Conservation (phyloP, 2,888 invertebrate genomes). For the Sinopyrophorus schimmeli region DNA sequence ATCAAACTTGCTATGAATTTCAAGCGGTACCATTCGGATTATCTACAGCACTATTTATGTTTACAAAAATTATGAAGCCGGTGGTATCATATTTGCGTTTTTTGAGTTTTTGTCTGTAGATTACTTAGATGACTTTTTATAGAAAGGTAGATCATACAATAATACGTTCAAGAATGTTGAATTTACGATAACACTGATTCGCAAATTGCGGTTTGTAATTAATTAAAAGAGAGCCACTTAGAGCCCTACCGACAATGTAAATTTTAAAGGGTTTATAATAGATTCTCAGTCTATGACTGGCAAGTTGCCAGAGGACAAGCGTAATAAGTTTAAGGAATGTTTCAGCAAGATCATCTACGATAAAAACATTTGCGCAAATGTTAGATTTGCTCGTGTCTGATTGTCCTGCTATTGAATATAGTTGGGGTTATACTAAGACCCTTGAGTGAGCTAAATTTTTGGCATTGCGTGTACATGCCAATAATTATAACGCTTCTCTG, state of each 20-base stretch:
- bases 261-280: conserved; percentile 17
- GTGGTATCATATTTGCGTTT: conserved; percentile 15
- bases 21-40: conserved; percentile 28
- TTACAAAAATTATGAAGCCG: conserved; percentile 33
- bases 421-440: conserved; percentile 30
- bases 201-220: conserved; percentile 21
- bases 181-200: conserved; percentile 6
- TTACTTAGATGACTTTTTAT: conserved; percentile 26
- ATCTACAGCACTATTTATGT: conserved; percentile 22
- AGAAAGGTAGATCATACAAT: conserved; percentile 15
- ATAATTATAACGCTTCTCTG: conserved; percentile 12
- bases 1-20: conserved; percentile 22
- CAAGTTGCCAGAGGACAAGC: conserved; percentile 4
- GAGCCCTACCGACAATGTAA: conserved; percentile 7
- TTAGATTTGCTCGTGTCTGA: conserved; percentile 28
- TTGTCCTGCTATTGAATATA: conserved; percentile 35
- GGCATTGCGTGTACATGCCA: conserved; percentile 9
- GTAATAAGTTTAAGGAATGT: not conserved
- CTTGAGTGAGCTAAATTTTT: conserved; percentile 30
- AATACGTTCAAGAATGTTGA: conserved; percentile 12
- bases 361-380: conserved; percentile 28
- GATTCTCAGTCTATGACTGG: conserved; percentile 9
- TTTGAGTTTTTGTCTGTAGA: conserved; percentile 17
- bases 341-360: not conserved
- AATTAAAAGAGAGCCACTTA: conserved; percentile 20